Conservation (phyloP, 2,888 invertebrate genomes). For the Hyles lineata region DNA sequence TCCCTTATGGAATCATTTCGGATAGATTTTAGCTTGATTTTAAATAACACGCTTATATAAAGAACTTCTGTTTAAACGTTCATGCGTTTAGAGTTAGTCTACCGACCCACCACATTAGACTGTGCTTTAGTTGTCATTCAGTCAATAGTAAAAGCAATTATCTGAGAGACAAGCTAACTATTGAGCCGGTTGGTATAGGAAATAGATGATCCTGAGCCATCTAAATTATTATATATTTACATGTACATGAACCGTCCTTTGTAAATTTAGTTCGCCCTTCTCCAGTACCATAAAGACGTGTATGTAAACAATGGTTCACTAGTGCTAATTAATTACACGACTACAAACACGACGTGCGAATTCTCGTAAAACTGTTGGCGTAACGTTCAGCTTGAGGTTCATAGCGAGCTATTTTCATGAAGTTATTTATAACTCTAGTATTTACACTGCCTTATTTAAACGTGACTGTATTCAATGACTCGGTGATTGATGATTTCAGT, state of each 20-base stretch:
- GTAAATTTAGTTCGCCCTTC: background rate
- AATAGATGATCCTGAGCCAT: background rate
- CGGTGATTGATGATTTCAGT: background rate
- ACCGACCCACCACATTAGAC: no score
- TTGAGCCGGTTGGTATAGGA: no score
- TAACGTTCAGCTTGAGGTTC: background rate
- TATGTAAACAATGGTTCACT: constrained; percentile 5
- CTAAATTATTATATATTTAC: background rate
- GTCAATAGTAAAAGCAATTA: no score
- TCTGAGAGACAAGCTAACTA: no score
- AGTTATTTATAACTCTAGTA: constrained; percentile 2
- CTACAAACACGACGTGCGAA: constrained; percentile 11
- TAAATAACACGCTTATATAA: no score
- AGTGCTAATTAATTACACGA: constrained; percentile 20
- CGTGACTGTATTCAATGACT: background rate
- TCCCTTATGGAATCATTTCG: no score
- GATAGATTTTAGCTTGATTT: no score
- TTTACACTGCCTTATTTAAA: constrained; percentile 5
- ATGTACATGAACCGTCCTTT: background rate
- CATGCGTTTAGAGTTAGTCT: no score
- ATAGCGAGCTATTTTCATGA: constrained; percentile 3
- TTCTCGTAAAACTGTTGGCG: constrained; percentile 21
- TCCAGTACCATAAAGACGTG: background rate
- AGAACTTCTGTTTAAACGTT: no score
- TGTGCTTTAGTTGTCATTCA: no score